Evolutionary conservation across 1,140 invertebrate genomes (phyloP).

Genomic region (Heliconius melpomene): DNA sequence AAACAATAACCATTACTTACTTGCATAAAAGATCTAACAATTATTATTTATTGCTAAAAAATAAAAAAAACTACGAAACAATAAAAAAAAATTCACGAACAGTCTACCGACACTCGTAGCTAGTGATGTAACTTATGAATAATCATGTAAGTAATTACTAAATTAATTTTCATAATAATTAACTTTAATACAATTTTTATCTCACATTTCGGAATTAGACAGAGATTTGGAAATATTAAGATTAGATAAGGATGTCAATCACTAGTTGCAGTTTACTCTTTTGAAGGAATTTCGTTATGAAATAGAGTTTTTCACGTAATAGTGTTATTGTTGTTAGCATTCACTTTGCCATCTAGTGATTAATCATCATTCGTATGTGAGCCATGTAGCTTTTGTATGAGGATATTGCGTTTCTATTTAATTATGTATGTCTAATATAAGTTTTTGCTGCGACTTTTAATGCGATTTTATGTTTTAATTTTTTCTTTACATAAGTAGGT

Average conservation of each 20-base stretch:
- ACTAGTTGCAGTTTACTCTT: neutral
- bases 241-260: constrained; percentile 17
- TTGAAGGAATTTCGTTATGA: constrained; percentile 11
- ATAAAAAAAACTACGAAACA: neutral
- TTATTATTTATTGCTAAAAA: neutral
- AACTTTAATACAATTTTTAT: constrained; percentile 19
- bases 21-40: neutral
- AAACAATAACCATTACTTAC: neutral
- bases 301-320: constrained; percentile 23
- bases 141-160: constrained; percentile 31
- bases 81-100: constrained; percentile 16
- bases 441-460: neutral
- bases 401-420: constrained; percentile 24
- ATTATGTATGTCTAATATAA: neutral
- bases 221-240: neutral
- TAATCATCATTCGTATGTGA: constrained; percentile 19
- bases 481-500: no score
- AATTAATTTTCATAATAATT: constrained; percentile 25
- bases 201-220: constrained; percentile 17
- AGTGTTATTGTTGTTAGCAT: constrained; percentile 18
- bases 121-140: constrained; percentile 32
- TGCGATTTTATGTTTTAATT: neutral
- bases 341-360: constrained; percentile 22
- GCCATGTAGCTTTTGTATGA: constrained; percentile 17
- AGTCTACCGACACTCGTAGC: constrained; percentile 13